A percentile compares a stretch with the other conserved stretches of the same genome.
These are phyloP conservation scores for Phenganax marumi DNA, from an alignment of 92 coral and sea anemone species.

Conservation along the genomic window DNA sequence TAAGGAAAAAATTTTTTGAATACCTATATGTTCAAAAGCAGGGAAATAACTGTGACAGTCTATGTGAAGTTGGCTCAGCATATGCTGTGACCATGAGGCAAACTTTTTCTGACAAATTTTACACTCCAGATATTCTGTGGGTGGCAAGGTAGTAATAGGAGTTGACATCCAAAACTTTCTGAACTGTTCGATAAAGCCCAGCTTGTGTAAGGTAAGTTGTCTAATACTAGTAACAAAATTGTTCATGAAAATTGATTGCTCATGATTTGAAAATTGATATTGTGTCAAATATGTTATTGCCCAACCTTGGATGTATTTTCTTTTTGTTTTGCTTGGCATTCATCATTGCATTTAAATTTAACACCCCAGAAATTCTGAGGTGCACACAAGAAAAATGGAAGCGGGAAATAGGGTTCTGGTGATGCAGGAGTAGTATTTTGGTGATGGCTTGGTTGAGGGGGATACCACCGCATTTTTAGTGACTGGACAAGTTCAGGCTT, in stretches of 20 bases:
- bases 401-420: conserved; percentile 14
- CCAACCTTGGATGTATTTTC: conserved; percentile 19
- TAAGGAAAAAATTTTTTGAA: not conserved
- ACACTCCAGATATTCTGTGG: too few species aligned
- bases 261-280: too few species aligned
- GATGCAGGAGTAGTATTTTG: conserved; percentile 14
- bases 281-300: not conserved
- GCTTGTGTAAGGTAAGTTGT: too few species aligned
- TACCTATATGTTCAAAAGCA: not conserved
- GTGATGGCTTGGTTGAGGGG: conserved; percentile 6
- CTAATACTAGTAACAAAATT: too few species aligned
- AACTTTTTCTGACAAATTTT: too few species aligned
- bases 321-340: conserved; percentile 30
- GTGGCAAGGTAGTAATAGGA: too few species aligned
- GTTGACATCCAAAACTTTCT: too few species aligned
- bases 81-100: not conserved
- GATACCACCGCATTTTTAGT: conserved; percentile 17
- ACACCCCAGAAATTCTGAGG: conserved; percentile 32
- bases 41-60: conserved; percentile 27
- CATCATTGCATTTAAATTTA: not conserved
- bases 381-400: conserved; percentile 32
- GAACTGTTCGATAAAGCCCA: too few species aligned
- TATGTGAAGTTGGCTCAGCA: not conserved
- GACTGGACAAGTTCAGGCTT: not conserved
- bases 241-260: too few species aligned